These are phyloP conservation scores for Megaceryle torquata DNA, from an alignment of 2,113 vertebrate genomes.

Conservation along the genomic window DNA sequence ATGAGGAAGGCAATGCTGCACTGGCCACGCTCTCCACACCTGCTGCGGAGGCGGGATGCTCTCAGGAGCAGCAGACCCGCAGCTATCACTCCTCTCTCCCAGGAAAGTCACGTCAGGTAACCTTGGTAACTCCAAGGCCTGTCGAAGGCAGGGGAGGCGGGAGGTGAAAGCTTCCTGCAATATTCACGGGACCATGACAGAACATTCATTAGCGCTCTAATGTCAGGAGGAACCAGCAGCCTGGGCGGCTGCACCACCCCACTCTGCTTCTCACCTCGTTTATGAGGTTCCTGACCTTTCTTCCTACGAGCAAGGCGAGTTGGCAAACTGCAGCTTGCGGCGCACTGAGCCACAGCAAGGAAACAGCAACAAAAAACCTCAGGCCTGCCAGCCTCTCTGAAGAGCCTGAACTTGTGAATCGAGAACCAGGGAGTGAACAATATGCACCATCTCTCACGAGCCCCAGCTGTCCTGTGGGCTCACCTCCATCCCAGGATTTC, in stretches of 20 bases:
- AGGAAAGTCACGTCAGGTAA: constrained; percentile 56
- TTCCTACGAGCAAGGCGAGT: background rate
- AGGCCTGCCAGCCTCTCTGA: background rate
- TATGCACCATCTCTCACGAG: accelerated
- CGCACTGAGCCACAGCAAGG: background rate
- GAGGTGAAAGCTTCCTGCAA: constrained; percentile 46
- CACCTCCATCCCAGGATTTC: background rate
- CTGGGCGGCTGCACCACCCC: background rate
- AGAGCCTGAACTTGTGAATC: accelerated
- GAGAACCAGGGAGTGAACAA: background rate
- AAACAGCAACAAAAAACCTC: background rate
- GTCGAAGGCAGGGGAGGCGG: background rate
- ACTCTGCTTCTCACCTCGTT: constrained; percentile 49
- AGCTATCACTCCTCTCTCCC: constrained; percentile 9
- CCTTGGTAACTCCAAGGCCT: constrained; percentile 59
- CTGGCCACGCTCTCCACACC: background rate
- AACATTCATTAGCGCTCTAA: constrained; percentile 63
- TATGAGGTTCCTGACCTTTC: constrained; percentile 64
- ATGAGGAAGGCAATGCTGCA: accelerated
- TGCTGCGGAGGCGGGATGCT: background rate
- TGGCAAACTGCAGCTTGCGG: background rate
- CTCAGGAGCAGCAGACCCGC: background rate
- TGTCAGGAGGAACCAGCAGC: constrained; percentile 53
- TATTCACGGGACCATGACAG: constrained; percentile 64
- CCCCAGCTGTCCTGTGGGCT: background rate